A percentile compares a stretch with the other conserved stretches of the same genome.
Conservation (phyloP, 2,888 invertebrate species). For the Pristionchus arcanus region DNA sequence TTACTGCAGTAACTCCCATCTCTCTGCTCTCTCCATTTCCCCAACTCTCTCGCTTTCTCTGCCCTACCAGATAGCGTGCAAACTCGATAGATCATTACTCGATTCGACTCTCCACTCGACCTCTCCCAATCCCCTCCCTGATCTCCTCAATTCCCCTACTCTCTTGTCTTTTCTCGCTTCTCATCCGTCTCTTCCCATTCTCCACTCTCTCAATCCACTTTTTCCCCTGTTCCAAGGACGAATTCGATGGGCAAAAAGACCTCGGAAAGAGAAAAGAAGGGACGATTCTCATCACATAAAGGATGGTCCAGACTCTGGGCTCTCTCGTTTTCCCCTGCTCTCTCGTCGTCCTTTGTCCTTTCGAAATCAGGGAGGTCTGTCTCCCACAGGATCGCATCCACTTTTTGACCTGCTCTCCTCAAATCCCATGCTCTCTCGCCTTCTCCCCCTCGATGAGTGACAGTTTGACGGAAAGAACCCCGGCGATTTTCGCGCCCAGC, state of each 20-base stretch:
- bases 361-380: slow-evolving; percentile 11
- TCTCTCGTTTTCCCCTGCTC: slow-evolving; percentile 20
- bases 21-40: slow-evolving; percentile 4
- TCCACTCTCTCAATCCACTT: slow-evolving; percentile 5
- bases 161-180: not conserved
- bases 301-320: slow-evolving; percentile 4
- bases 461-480: slow-evolving; percentile 23
- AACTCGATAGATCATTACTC: not conserved
- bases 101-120: not conserved
- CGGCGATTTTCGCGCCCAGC: slow-evolving; percentile 24
- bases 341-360: slow-evolving; percentile 22
- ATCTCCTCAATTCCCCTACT: slow-evolving; percentile 9
- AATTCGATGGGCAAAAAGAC: slow-evolving; percentile 31
- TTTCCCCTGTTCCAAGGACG: slow-evolving; percentile 25
- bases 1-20: slow-evolving; percentile 42
- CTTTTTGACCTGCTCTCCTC: not conserved
- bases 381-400: not conserved
- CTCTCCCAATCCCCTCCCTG: slow-evolving; percentile 7
- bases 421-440: not conserved
- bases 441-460: not conserved
- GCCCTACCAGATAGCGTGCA: not conserved
- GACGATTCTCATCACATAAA: slow-evolving; percentile 12
- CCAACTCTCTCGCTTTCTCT: not conserved
- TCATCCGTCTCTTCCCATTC: not conserved
- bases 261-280: not conserved